Conservation (phyloP, 2,113 vertebrate species). For the Pterocles burchelli region DNA sequence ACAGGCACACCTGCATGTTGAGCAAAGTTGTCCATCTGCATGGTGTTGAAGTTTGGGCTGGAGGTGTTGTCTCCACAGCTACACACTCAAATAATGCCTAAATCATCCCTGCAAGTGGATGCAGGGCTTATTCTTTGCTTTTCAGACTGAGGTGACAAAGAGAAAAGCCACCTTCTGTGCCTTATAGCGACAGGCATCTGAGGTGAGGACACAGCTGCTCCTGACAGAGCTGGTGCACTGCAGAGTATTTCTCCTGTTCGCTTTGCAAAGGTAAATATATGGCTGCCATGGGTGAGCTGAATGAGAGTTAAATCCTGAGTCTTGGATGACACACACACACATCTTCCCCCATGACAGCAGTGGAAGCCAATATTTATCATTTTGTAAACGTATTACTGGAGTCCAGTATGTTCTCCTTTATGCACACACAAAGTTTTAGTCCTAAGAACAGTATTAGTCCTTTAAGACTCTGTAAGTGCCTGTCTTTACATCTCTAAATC, state of each 20-base stretch:
- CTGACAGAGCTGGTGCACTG: not conserved
- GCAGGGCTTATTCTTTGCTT: not conserved
- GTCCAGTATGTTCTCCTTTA: not conserved
- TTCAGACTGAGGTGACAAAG: not conserved
- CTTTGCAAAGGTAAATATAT: not conserved
- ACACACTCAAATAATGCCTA: not conserved
- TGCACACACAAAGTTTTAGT: fast-evolving
- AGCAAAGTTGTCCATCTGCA: not conserved
- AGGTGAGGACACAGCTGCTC: not conserved
- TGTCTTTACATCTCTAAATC: not conserved
- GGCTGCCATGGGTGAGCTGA: not conserved
- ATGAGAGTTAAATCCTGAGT: not conserved
- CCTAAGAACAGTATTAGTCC: not conserved
- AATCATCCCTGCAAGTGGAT: not conserved
- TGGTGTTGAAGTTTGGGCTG: not conserved
- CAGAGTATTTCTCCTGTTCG: not conserved
- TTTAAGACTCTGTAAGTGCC: not conserved
- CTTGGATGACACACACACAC: not conserved
- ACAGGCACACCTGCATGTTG: not conserved
- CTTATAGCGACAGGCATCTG: not conserved
- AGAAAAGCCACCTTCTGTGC: not conserved
- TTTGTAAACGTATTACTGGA: not conserved
- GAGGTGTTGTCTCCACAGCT: not conserved
- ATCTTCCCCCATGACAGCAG: not conserved
- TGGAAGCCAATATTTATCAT: not conserved